A percentile compares a stretch with the other conserved stretches of the same genome.
Conservation (phyloP, 2,888 invertebrate genomes). For the Molanna angustata region DNA sequence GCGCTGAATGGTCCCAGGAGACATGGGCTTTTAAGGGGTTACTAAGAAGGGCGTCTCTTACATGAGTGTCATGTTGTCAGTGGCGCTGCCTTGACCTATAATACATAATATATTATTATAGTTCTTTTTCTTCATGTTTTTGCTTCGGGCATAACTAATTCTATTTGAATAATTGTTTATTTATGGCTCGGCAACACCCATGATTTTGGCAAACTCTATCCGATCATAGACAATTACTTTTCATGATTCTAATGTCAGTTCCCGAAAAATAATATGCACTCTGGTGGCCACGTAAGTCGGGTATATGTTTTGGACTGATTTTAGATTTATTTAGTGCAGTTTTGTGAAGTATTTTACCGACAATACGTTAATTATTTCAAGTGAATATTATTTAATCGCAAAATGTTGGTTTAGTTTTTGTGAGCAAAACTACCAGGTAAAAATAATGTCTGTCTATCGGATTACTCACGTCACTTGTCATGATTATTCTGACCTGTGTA, state of each 20-base stretch:
- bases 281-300: constrained; percentile 27
- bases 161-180: too few species aligned
- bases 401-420: constrained; percentile 13
- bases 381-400: constrained; percentile 4
- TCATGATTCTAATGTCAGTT: neutral
- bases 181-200: too few species aligned
- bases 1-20: too few species aligned
- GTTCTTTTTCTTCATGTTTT: too few species aligned
- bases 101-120: too few species aligned
- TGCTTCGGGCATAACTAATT: too few species aligned
- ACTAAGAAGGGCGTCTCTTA: too few species aligned
- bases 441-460: constrained; percentile 3
- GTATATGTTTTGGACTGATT: constrained; percentile 18
- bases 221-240: neutral
- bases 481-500: constrained; percentile 19
- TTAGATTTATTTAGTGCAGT: constrained; percentile 7
- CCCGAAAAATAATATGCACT: constrained; percentile 10
- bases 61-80: too few species aligned
- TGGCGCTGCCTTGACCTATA: too few species aligned
- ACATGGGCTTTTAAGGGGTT: too few species aligned
- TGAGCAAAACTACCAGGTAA: too few species aligned
- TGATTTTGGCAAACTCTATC: too few species aligned
- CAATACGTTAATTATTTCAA: constrained; percentile 12
- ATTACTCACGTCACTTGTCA: constrained; percentile 21
- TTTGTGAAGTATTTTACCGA: constrained; percentile 12